phyloP scores from a whole-genome alignment of 2,888 invertebrate genomes.

The Sminthurinus aureus region DNA sequence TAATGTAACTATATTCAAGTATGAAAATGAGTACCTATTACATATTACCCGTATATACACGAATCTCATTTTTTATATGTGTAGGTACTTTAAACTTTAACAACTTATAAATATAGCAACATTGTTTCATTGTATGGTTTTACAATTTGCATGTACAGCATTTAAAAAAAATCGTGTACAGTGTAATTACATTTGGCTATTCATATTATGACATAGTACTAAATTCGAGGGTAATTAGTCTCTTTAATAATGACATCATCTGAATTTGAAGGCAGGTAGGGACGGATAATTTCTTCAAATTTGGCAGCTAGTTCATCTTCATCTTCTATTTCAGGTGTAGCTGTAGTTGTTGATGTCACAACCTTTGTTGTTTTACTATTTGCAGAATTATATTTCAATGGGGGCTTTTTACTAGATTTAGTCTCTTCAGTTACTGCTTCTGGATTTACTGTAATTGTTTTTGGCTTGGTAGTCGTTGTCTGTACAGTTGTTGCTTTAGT shows the following conservation, averaged over 20 bases:
- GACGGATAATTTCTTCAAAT: conserved; percentile 23
- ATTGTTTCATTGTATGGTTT: too few species aligned
- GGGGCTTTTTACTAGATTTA: not conserved
- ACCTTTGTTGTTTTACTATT: not conserved
- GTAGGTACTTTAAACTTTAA: too few species aligned
- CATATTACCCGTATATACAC: too few species aligned
- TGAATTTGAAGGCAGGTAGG: conserved; percentile 13
- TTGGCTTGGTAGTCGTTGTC: not conserved
- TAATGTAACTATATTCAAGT: too few species aligned
- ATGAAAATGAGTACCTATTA: too few species aligned
- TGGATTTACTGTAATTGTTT: conserved; percentile 9
- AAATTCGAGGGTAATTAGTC: not conserved
- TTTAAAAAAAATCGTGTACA: too few species aligned
- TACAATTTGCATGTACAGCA: too few species aligned
- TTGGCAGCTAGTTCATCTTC: conserved; percentile 15
- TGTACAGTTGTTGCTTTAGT: not conserved
- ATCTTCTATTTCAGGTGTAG: not conserved
- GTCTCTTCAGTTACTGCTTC: conserved; percentile 8
- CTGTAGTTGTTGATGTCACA: not conserved
- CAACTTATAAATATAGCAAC: too few species aligned
- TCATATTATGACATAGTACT: too few species aligned
- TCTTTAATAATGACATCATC: too few species aligned
- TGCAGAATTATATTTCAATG: not conserved
- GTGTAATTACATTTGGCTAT: too few species aligned
- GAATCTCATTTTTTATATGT: too few species aligned